Evolutionary conservation across 2,888 invertebrate species (phyloP).

Genomic region (Steinernema scapterisci): DNA sequence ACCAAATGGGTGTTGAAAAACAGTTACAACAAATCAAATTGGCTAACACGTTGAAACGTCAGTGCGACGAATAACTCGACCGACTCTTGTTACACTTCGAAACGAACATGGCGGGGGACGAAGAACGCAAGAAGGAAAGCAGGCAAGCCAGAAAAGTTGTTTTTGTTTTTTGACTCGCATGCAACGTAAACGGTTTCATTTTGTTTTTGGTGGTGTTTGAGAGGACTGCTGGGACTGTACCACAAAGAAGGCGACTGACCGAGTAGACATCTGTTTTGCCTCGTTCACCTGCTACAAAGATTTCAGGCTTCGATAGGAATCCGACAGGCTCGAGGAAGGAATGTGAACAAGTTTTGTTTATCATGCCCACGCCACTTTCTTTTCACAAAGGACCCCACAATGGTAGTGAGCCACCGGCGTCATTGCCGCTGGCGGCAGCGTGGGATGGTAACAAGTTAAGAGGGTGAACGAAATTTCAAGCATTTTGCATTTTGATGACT

Average conservation of each 20-base stretch:
- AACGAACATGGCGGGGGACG: neutral
- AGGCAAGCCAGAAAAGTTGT: neutral
- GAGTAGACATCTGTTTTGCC: neutral
- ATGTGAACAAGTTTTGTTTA: slow-evolving; percentile 32
- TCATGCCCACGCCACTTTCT: slow-evolving; percentile 8
- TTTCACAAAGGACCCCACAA: slow-evolving; percentile 22
- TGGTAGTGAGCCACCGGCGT: slow-evolving; percentile 9
- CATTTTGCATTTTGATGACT: slow-evolving; percentile 4
- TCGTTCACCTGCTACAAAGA: neutral
- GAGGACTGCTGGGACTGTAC: too few relatives aligned
- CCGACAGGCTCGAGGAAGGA: neutral
- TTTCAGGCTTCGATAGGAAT: slow-evolving; percentile 25
- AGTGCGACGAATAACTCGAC: neutral
- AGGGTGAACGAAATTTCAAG: neutral
- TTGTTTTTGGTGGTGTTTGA: neutral
- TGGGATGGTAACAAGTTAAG: neutral
- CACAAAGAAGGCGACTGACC: neutral
- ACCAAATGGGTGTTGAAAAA: slow-evolving; percentile 16
- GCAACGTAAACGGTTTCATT: slow-evolving; percentile 14
- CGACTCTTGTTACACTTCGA: slow-evolving; percentile 5
- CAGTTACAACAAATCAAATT: slow-evolving; percentile 24
- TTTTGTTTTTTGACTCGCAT: neutral
- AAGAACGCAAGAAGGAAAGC: neutral
- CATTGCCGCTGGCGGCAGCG: neutral
- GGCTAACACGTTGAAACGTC: slow-evolving; percentile 17